phyloP scores from a whole-genome alignment of 2,113 vertebrate species.

The Myotis lucifugus region DNA sequence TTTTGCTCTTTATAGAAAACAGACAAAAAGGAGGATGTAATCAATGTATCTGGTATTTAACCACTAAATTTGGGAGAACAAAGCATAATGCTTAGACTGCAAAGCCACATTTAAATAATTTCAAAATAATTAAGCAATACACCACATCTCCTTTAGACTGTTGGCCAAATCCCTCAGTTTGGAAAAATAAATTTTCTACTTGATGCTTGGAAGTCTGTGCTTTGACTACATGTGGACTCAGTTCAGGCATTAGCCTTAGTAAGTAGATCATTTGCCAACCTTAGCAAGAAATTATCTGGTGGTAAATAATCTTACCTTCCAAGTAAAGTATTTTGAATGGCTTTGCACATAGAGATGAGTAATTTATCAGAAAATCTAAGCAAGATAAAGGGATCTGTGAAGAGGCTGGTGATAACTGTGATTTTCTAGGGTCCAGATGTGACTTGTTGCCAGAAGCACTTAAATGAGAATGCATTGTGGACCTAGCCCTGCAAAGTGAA shows the following conservation, averaged over 20 bases:
- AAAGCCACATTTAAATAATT: neutral
- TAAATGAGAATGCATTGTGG: slow-evolving; percentile 55
- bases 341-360: slow-evolving; percentile 52
- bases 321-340: slow-evolving; percentile 60
- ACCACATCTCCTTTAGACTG: neutral
- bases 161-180: neutral
- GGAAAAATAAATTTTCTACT: slow-evolving; percentile 26
- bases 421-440: slow-evolving; percentile 53
- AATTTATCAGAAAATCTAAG: slow-evolving; percentile 52
- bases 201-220: neutral
- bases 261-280: neutral
- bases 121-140: neutral
- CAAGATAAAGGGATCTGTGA: neutral
- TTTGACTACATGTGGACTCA: slow-evolving; percentile 10
- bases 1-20: neutral
- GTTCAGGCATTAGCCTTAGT: neutral
- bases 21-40: neutral
- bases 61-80: neutral
- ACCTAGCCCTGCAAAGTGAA: neutral
- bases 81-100: neutral
- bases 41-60: neutral
- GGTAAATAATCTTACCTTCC: slow-evolving; percentile 36
- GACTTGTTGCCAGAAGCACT: slow-evolving; percentile 43
- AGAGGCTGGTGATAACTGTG: slow-evolving; percentile 1
- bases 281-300: neutral